Evolutionary conservation across 2,797 vertebrate species (phyloP).

Genomic region (Atherinosoma microstoma): DNA sequence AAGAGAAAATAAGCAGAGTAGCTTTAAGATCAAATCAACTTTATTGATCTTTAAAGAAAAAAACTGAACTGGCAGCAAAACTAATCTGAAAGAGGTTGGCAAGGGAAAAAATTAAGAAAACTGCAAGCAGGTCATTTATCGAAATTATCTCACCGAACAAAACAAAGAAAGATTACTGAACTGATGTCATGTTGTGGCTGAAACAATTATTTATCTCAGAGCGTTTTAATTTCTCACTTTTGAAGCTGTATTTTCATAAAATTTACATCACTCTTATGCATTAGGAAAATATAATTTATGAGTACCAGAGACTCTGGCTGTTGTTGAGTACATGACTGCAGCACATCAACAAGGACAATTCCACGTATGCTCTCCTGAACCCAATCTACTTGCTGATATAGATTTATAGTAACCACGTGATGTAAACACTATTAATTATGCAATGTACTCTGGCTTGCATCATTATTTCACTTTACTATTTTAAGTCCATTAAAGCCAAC

Average conservation of each 20-base stretch:
- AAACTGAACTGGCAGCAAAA: not conserved
- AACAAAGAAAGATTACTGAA: constrained; percentile 4
- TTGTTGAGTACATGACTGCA: not conserved
- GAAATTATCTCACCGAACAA: not conserved
- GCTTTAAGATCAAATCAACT: constrained; percentile 1
- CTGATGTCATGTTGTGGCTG: not conserved
- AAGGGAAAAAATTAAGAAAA: not conserved
- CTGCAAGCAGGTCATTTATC: not conserved
- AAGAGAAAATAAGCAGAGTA: not conserved
- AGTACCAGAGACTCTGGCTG: no score
- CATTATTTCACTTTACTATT: constrained; percentile 22
- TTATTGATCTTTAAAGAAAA: not conserved
- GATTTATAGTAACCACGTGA: not conserved
- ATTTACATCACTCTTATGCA: no score
- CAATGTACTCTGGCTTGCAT: not conserved
- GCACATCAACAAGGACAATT: not conserved
- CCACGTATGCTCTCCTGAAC: not conserved
- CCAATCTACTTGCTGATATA: not conserved
- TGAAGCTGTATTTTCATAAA: no score
- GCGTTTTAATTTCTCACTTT: not conserved
- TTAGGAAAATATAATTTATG: no score
- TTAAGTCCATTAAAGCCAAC: constrained; percentile 1
- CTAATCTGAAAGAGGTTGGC: not conserved
- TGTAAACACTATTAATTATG: not conserved
- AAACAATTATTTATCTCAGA: constrained; percentile 2